These are phyloP conservation scores for Egretta garzetta DNA, from an alignment of 2,113 vertebrate genomes.

Conservation along the genomic window DNA sequence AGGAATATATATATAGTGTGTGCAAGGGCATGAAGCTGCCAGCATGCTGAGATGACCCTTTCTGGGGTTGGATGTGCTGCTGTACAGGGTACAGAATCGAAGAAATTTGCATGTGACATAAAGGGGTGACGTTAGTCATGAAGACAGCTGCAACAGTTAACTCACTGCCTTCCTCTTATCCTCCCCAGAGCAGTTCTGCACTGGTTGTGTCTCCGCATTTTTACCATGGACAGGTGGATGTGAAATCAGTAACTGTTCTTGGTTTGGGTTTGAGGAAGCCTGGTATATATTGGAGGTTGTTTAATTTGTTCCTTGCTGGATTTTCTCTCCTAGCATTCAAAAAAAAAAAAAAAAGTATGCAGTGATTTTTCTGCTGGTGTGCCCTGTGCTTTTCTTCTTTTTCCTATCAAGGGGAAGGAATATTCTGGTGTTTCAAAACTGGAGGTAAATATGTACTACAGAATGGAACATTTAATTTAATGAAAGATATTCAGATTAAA, in stretches of 20 bases:
- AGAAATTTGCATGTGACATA: not conserved
- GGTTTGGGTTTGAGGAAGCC: not conserved
- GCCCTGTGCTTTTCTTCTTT: not conserved
- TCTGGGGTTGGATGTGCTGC: not conserved
- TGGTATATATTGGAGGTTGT: not conserved
- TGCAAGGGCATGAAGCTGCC: not conserved
- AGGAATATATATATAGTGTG: not conserved
- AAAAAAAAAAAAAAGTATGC: not conserved
- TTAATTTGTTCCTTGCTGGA: not conserved
- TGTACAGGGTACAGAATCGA: not conserved
- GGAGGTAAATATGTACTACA: not conserved
- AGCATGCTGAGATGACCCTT: not conserved
- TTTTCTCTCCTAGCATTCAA: not conserved
- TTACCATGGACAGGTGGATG: not conserved
- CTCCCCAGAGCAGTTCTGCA: not conserved
- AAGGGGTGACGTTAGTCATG: not conserved
- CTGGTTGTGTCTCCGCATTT: not conserved
- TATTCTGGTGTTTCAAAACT: not conserved
- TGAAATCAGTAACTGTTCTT: not conserved
- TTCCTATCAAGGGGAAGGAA: not conserved
- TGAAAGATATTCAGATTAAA: not conserved
- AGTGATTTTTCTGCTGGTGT: not conserved
- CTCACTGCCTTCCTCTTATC: not conserved
- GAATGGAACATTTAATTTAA: not conserved
- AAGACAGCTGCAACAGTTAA: not conserved